phyloP scores from a whole-genome alignment of 2,888 invertebrate species.

The Eupelmus urozonus region DNA sequence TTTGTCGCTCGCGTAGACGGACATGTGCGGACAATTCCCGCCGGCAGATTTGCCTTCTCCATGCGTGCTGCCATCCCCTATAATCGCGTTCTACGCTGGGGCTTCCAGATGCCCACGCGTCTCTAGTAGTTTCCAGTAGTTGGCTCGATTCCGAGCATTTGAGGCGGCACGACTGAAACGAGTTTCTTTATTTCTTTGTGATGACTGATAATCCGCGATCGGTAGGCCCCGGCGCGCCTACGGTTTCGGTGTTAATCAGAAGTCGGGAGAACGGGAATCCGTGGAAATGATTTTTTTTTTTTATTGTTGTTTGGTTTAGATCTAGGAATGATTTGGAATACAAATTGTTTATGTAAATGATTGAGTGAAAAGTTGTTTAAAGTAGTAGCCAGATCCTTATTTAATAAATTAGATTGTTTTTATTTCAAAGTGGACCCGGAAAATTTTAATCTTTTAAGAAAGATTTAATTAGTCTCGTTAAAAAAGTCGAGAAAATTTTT shows the following conservation, averaged over 20 bases:
- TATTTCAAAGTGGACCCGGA: too few relatives aligned
- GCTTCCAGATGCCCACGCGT: constrained; percentile 23
- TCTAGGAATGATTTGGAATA: too few relatives aligned
- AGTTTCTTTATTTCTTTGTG: constrained; percentile 11
- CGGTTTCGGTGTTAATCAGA: constrained; percentile 8
- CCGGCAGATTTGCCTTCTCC: constrained; percentile 73
- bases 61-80: constrained; percentile 42
- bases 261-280: too few relatives aligned
- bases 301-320: too few relatives aligned
- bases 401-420: too few relatives aligned
- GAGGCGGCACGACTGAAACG: background rate
- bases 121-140: constrained; percentile 29
- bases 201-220: constrained; percentile 51
- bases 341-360: too few relatives aligned
- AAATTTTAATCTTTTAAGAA: too few relatives aligned
- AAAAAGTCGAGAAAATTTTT: too few relatives aligned
- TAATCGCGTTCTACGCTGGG: constrained; percentile 24
- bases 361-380: too few relatives aligned
- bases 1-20: constrained; percentile 71
- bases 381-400: too few relatives aligned
- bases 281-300: too few relatives aligned
- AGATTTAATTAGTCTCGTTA: too few relatives aligned
- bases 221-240: constrained; percentile 36
- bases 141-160: constrained; percentile 40
- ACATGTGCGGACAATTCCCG: constrained; percentile 76